Evolutionary conservation across 2,888 invertebrate genomes (phyloP).

Genomic region (Tachystola acroxantha): DNA sequence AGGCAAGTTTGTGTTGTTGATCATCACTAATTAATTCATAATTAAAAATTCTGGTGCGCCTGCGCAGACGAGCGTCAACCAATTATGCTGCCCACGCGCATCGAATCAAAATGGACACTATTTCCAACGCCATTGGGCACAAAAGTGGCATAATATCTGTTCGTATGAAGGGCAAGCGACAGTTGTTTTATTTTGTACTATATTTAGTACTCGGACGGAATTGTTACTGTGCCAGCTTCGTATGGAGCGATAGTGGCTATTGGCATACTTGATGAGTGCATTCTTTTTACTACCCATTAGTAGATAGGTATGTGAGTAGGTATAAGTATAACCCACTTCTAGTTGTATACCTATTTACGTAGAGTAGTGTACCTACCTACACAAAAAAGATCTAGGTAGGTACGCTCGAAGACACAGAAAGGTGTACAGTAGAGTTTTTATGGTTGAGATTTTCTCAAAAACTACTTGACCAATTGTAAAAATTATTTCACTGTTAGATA

Average conservation of each 20-base stretch:
- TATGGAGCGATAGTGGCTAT: constrained; percentile 50
- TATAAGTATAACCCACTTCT: too few relatives aligned
- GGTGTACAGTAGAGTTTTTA: too few relatives aligned
- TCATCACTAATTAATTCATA: constrained; percentile 76
- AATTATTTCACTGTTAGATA: too few relatives aligned
- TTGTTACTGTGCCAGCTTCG: constrained; percentile 72
- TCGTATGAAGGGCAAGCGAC: constrained; percentile 74
- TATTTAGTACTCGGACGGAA: constrained; percentile 73
- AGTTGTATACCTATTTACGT: too few relatives aligned
- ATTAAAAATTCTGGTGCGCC: constrained; percentile 77
- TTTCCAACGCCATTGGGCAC: constrained; percentile 37
- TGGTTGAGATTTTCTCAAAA: too few relatives aligned
- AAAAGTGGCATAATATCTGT: constrained; percentile 42
- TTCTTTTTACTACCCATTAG: constrained; percentile 7
- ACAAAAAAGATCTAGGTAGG: too few relatives aligned
- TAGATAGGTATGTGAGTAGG: neutral
- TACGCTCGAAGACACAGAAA: too few relatives aligned
- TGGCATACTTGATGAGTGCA: constrained; percentile 46
- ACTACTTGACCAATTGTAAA: too few relatives aligned
- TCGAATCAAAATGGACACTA: constrained; percentile 51
- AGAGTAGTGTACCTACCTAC: too few relatives aligned
- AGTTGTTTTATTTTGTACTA: constrained; percentile 77
- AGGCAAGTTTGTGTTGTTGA: constrained; percentile 68
- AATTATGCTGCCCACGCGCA: constrained; percentile 41
- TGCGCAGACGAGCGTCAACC: constrained; percentile 51